Percentiles rank a stretch among this genome's conserved stretches.
phyloP scores from a whole-genome alignment of 2,888 invertebrate species.

The Chaitophorus viminalis region DNA sequence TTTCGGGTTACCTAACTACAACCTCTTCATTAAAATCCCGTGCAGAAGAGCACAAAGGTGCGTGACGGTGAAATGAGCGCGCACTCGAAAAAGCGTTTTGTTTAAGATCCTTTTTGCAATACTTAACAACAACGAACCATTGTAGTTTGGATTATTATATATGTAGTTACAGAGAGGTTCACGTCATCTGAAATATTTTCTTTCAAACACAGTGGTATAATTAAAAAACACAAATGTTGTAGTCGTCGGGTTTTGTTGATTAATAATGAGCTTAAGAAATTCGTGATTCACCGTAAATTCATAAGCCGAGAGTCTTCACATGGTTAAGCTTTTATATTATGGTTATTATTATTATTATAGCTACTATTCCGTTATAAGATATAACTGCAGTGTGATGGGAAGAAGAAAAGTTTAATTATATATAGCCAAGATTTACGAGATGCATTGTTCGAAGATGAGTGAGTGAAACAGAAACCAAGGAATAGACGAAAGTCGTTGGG shows the following conservation, averaged over 20 bases:
- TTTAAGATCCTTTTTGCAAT: background rate
- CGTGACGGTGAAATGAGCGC: background rate
- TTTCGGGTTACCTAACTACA: conserved; percentile 12
- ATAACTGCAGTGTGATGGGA: background rate
- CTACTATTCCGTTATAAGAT: background rate
- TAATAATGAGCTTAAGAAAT: background rate
- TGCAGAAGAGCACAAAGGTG: background rate
- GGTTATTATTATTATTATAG: background rate
- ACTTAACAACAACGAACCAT: background rate
- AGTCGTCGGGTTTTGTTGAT: conserved; percentile 15
- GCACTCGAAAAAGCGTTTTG: conserved; percentile 19
- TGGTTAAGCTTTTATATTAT: background rate
- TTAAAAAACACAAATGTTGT: conserved; percentile 16
- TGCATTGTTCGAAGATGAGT: conserved; percentile 18
- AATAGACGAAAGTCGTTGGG: background rate
- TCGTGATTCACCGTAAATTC: background rate
- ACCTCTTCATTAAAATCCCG: conserved; percentile 6
- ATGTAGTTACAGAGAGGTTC: background rate
- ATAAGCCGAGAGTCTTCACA: background rate
- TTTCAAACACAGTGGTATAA: background rate
- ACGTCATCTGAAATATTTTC: background rate
- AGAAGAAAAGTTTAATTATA: background rate
- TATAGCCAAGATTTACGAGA: background rate
- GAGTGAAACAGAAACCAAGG: background rate
- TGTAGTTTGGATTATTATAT: conserved; percentile 5